phyloP scores from a whole-genome alignment of 1,140 invertebrate genomes.

The Augochlora pura region DNA sequence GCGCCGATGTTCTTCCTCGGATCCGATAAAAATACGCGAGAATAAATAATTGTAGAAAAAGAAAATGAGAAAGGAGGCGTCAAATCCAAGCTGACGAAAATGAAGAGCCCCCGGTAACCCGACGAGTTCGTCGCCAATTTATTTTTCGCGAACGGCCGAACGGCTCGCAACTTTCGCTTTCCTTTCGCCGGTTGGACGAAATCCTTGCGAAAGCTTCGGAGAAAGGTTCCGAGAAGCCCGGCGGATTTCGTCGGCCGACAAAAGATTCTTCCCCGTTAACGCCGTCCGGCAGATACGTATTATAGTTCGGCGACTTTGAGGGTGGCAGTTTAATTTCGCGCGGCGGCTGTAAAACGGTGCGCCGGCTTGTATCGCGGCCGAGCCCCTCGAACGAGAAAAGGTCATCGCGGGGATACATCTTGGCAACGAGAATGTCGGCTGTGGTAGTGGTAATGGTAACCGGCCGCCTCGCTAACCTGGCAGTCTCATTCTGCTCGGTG shows the following conservation, averaged over 20 bases:
- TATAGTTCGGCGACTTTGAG: slow-evolving; percentile 40
- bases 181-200: background rate
- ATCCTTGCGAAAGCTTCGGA: background rate
- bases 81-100: no score
- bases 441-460: slow-evolving; percentile 11
- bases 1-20: no score
- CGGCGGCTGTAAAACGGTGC: slow-evolving; percentile 41
- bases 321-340: slow-evolving; percentile 60
- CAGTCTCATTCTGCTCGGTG: slow-evolving; percentile 45
- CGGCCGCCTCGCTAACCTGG: slow-evolving; percentile 42
- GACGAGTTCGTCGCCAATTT: no score
- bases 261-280: background rate
- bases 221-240: background rate
- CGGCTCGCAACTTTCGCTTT: slow-evolving; percentile 1
- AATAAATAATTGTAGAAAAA: no score
- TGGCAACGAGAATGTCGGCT: background rate
- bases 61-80: no score
- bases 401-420: slow-evolving; percentile 14
- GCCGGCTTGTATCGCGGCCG: background rate
- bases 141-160: no score
- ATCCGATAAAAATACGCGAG: no score
- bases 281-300: background rate
- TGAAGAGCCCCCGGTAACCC: no score
- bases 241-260: slow-evolving; percentile 10
- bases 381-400: slow-evolving; percentile 9